Percentiles rank a stretch among this genome's conserved stretches.
Evolutionary conservation across 2,797 vertebrate species (phyloP).

Genomic region (Acanthurus tractus): DNA sequence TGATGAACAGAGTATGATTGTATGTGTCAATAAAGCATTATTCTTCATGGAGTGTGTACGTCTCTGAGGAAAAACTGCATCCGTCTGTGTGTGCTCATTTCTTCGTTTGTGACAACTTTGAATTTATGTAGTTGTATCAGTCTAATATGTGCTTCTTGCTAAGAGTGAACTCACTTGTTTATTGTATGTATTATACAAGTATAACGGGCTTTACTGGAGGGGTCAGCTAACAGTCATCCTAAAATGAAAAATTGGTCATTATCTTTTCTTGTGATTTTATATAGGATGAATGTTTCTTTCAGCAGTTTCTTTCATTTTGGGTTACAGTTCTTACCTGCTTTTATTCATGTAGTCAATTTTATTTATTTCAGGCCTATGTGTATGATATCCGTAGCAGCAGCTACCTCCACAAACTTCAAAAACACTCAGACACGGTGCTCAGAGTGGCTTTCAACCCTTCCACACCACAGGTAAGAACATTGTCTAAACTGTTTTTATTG

Average conservation of each 20-base stretch:
- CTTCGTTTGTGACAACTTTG: not conserved
- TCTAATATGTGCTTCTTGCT: not conserved
- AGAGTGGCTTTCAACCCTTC: conserved; percentile 89
- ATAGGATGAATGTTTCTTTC: not conserved
- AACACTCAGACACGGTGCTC: conserved; percentile 88
- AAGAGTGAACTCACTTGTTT: not conserved
- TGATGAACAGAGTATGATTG: too few relatives aligned
- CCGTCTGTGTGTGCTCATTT: not conserved
- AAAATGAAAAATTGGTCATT: too few relatives aligned
- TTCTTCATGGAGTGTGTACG: not conserved
- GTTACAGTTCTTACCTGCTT: conserved; percentile 3
- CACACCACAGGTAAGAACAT: conserved; percentile 85
- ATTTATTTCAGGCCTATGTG: conserved; percentile 82
- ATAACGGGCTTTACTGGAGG: not conserved
- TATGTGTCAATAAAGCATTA: too few relatives aligned
- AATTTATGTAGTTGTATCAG: not conserved
- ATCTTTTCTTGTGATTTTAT: not conserved
- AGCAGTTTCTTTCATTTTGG: not conserved
- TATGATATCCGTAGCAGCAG: conserved; percentile 89
- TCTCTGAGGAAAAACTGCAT: conserved; percentile 20
- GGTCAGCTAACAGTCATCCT: not conserved
- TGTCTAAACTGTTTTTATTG: not conserved
- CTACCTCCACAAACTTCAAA: conserved; percentile 87
- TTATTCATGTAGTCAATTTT: conserved; percentile 25
- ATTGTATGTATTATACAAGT: not conserved